Evolutionary conservation across 1,140 invertebrate species (phyloP).

Genomic region (Papilio xuthus): DNA sequence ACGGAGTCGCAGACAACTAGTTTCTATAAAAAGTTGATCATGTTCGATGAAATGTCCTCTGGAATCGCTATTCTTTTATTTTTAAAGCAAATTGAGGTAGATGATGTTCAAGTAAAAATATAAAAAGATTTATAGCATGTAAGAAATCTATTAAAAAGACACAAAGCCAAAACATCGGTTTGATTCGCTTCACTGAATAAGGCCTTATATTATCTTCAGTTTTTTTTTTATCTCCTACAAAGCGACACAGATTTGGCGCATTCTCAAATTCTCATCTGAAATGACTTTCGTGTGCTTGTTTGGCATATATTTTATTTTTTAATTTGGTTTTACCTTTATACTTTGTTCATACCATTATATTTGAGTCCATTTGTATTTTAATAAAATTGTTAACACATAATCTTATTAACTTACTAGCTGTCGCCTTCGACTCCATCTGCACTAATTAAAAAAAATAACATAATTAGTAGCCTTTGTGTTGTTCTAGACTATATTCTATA

Average conservation of each 20-base stretch:
- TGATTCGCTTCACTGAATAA: constrained; percentile 19
- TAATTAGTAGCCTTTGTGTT: no score
- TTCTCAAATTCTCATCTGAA: constrained; percentile 31
- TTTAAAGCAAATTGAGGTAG: not conserved
- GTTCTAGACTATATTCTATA: no score
- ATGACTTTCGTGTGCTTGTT: constrained; percentile 37
- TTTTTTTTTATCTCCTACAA: constrained; percentile 18
- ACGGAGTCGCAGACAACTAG: no score
- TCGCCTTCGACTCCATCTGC: no score
- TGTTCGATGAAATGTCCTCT: not conserved
- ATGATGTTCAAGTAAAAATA: not conserved
- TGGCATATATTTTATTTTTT: constrained; percentile 24
- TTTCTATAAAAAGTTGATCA: not conserved
- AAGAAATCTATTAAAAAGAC: constrained; percentile 8
- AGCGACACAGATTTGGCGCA: constrained; percentile 28
- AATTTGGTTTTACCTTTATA: constrained; percentile 37
- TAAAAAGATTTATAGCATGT: constrained; percentile 4
- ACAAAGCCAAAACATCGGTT: constrained; percentile 10
- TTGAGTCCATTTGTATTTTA: not conserved
- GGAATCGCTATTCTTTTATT: not conserved
- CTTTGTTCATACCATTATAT: not conserved
- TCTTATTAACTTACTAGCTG: no score
- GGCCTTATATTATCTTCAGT: constrained; percentile 15
- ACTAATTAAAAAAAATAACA: no score
- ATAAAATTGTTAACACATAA: not conserved